Base-by-base conservation (phyloP, 2,888 invertebrate species). In the Phytoseiulus persimilis region DNA sequence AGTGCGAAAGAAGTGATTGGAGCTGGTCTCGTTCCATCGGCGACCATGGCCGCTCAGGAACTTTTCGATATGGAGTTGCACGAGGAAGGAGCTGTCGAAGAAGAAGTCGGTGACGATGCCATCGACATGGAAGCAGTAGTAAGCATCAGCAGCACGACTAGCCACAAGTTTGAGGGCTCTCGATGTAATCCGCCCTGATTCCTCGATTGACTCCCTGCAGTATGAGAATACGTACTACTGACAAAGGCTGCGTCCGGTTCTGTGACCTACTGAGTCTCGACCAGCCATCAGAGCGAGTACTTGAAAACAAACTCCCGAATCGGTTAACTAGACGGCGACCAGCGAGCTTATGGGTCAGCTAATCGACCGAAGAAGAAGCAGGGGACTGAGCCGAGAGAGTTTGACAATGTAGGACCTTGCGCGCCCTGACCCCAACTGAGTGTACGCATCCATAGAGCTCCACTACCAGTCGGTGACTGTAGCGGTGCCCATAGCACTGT, bases 41-140 rank as follows among this genome's bases (percentile, higher is more conserved):
- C 39, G 39, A 39, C 39, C 39, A 87, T 87, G 87, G 87, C 87
- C 87, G 95, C 96, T 93, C 87, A 87, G 32, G 97, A 96, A 93
- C 96, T 97, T 93, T 97, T 98, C 93, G 97, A 97, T 94, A 95
- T 98, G 93, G 97, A 98, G 94, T 94, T 97, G 92, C 95, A 95
- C 92, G 93, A 93, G 90, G 92, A 92, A 83, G 92, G 91, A n/a
- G 90, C 87, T n/a, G 91, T 92, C 39, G 92, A 92, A 89, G 92
- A 92, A 83, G 91, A 92, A 84, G 92, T 92, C 31, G 92, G 92
- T 91, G 93, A 93, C n/a, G 93, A 93, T 90, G 92, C 91, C 91
- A 92, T 92, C 90, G 92, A 92, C 89, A 91, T 92, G 90, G 92
- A 92, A 87, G 87, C 39, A 87, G 45, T 87, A 28, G 87, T 87